These are phyloP conservation scores for Apeltes quadracus DNA, from an alignment of 2,113 vertebrate genomes.

Conservation along the genomic window DNA sequence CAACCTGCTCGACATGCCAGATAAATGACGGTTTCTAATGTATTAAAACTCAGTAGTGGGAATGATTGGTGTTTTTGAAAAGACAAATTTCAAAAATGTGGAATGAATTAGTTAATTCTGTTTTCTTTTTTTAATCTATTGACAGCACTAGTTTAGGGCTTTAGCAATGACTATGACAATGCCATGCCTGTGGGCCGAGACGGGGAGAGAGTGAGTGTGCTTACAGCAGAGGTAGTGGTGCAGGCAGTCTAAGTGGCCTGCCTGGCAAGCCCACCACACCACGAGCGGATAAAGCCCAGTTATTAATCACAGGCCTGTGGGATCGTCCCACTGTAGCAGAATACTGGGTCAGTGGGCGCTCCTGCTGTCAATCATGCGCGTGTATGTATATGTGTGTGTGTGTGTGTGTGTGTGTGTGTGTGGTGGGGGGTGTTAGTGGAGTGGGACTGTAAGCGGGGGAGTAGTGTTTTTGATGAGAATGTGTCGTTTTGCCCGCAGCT, in stretches of 20 bases:
- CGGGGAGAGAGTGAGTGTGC: conserved; percentile 38
- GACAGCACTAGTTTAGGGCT: conserved; percentile 37
- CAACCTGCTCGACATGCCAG: neutral
- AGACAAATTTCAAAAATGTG: too few relatives aligned
- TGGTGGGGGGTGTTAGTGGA: conserved; percentile 27
- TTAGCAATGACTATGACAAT: conserved; percentile 58
- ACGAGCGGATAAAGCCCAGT: conserved; percentile 70
- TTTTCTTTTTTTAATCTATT: too few relatives aligned
- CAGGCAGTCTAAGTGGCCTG: conserved; percentile 72
- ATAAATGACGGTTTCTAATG: conserved; percentile 10
- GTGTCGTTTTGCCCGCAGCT: conserved; percentile 70
- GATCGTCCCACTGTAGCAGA: conserved; percentile 79
- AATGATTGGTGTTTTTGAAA: too few relatives aligned
- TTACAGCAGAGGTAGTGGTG: conserved; percentile 72
- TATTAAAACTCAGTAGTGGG: neutral
- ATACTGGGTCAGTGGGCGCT: conserved; percentile 81
- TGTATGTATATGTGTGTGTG: conserved; percentile 54
- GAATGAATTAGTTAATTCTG: too few relatives aligned
- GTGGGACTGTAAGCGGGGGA: conserved; percentile 51
- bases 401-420: conserved; percentile 47
- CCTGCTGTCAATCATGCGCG: conserved; percentile 81
- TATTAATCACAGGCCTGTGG: conserved; percentile 77
- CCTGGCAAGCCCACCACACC: conserved; percentile 65
- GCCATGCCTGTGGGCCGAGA: conserved; percentile 40
- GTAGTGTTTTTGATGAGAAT: conserved; percentile 61